Evolutionary conservation across 92 coral and sea anemone species (phyloP), one percentile per base, ranked within the genome.

Genomic region (Porites divaricata): DNA sequence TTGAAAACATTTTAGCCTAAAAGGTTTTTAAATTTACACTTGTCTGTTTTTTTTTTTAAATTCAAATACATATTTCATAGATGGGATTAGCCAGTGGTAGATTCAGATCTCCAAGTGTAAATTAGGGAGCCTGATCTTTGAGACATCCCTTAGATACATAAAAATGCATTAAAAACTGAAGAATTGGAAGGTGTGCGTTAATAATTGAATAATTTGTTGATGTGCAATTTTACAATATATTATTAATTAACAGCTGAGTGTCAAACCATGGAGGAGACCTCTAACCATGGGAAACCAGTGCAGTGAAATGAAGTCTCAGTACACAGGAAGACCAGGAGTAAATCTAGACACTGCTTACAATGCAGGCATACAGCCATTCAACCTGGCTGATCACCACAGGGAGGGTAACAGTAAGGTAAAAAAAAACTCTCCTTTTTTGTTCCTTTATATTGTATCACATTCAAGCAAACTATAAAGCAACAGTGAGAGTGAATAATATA

Each of bases 221-320:
- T n/a, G 59, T 54, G 13, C 16, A 11, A 4, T 54, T 54, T 54
- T 54, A 0, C 17, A 11, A 35, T 35, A 35, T 35, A 0, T 35
- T 35, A 11, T 54, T 15, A 54, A 50, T 73, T 7, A 51, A n/a
- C 52, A 96, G 99, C 82, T 96, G 49, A 87, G 91, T 45, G 97
- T 95, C 4, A 96, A 96, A 67, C 98, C 99, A 23, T 96, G 99
- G 98, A 85, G 99, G 70, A 89, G 84, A 67, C 96, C 98, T 4
- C 88, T 96, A 24, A 92, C 95, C 9, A 96, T 96, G 98, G 97
- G 98, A 15, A 71, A 92, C 65, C 99, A 96, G 82, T 75, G 93
- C 83, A 96, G 98, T 88, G 99, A 96, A 76, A 96, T 96, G 98
- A 95, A 87, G 67, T 95, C 95, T 45, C 93, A 94, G 71, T 96